Conservation (phyloP, 2,888 invertebrate species). For the Emmelina monodactyla region DNA sequence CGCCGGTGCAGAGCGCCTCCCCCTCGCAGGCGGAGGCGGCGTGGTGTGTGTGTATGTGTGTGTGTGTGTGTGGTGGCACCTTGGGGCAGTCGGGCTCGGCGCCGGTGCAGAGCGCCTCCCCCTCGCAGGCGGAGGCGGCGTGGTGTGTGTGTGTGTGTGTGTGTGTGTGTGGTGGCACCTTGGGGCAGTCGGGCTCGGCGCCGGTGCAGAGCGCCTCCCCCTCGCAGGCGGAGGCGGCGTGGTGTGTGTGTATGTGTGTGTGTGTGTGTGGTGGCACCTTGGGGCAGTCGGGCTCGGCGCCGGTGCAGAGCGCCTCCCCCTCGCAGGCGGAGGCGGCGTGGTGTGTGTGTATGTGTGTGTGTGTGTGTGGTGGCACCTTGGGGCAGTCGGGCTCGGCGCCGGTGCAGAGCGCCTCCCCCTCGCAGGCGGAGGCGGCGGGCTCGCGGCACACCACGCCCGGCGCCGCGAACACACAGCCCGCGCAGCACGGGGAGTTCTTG, state of each 20-base stretch:
- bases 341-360: background rate
- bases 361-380: conserved; percentile 27
- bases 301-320: background rate
- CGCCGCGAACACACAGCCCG: conserved; percentile 87
- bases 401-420: conserved; percentile 89
- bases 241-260: no score
- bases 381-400: conserved; percentile 68
- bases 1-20: background rate
- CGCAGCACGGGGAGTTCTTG: conserved; percentile 95
- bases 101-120: background rate
- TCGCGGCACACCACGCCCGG: conserved; percentile 87
- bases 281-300: background rate
- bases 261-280: background rate
- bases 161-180: background rate
- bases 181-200: background rate
- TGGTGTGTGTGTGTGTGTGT: no score
- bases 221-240: background rate
- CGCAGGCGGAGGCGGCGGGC: conserved; percentile 90
- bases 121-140: background rate
- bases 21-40: background rate
- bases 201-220: background rate
- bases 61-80: background rate
- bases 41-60: no score
- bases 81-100: background rate
- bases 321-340: background rate